Conservation (phyloP, 2,113 vertebrate genomes). For the Lagopus leucura region DNA sequence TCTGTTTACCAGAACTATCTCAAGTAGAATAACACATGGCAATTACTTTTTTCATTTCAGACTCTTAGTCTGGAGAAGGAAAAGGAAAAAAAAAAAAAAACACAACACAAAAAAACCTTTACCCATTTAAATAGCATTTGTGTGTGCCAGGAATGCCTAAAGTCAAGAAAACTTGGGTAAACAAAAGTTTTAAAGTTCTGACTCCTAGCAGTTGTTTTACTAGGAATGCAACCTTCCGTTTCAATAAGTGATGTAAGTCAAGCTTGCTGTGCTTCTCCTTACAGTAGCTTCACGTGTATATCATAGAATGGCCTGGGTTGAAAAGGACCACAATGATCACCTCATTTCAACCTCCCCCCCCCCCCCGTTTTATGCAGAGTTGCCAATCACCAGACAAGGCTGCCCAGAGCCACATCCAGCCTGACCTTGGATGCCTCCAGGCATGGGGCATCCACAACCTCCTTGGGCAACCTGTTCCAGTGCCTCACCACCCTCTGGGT, state of each 20-base stretch:
- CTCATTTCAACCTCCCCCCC: too few species aligned
- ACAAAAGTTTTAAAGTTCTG: conserved; percentile 3
- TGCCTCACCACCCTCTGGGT: too few species aligned
- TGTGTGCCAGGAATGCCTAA: not conserved
- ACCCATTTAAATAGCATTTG: not conserved
- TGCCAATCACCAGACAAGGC: too few species aligned
- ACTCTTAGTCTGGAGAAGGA: not conserved
- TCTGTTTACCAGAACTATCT: conserved; percentile 31
- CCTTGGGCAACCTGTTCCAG: too few species aligned
- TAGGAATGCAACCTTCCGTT: conserved; percentile 51
- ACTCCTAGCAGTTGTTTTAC: conserved; percentile 27
- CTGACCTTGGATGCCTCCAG: too few species aligned
- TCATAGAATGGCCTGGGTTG: too few species aligned
- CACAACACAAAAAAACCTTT: not conserved
- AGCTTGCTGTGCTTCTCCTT: conserved; percentile 56
- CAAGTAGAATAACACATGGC: conserved; percentile 58
- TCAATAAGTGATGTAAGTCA: conserved; percentile 46
- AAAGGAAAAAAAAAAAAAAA: not conserved
- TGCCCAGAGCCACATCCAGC: too few species aligned
- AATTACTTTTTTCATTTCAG: not conserved
- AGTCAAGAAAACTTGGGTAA: conserved; percentile 34
- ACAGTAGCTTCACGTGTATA: not conserved
- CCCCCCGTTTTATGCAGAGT: too few species aligned
- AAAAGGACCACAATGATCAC: too few species aligned
- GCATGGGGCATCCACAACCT: too few species aligned